These are phyloP conservation scores for Pentamera pediparva DNA, from an alignment of 53 echinoderm and acorn worm species.

Conservation along the genomic window DNA sequence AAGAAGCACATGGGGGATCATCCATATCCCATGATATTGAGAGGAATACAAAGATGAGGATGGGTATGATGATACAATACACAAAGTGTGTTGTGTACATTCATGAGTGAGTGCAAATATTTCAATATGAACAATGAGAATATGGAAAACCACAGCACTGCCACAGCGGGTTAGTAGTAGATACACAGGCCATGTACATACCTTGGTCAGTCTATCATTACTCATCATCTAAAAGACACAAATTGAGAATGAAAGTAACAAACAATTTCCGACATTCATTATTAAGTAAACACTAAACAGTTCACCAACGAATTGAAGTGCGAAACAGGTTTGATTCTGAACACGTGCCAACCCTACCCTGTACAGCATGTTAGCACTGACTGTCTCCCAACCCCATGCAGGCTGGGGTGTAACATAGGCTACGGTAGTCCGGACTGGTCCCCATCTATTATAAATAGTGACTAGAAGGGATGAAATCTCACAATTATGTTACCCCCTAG, in stretches of 20 bases:
- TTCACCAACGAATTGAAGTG: too few relatives aligned
- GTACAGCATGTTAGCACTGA: too few relatives aligned
- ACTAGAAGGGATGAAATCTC: too few relatives aligned
- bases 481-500: too few relatives aligned
- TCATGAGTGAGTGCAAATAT: neutral
- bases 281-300: too few relatives aligned
- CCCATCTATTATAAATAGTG: too few relatives aligned
- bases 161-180: neutral
- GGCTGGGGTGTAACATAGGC: too few relatives aligned
- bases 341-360: too few relatives aligned
- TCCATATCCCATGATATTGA: too few relatives aligned
- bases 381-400: too few relatives aligned
- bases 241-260: neutral
- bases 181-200: slow-evolving; percentile 43
- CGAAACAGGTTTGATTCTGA: too few relatives aligned
- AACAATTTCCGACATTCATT: neutral
- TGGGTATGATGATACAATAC: neutral
- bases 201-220: slow-evolving; percentile 83
- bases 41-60: neutral
- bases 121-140: neutral
- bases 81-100: neutral
- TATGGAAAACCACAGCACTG: neutral
- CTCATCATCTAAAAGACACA: slow-evolving; percentile 88
- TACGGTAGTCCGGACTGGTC: too few relatives aligned
- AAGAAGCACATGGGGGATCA: neutral